A percentile compares a stretch with the other conserved stretches of the same genome.
phyloP scores from a whole-genome alignment of 1,140 invertebrate genomes.

The Drosophila truncata region DNA sequence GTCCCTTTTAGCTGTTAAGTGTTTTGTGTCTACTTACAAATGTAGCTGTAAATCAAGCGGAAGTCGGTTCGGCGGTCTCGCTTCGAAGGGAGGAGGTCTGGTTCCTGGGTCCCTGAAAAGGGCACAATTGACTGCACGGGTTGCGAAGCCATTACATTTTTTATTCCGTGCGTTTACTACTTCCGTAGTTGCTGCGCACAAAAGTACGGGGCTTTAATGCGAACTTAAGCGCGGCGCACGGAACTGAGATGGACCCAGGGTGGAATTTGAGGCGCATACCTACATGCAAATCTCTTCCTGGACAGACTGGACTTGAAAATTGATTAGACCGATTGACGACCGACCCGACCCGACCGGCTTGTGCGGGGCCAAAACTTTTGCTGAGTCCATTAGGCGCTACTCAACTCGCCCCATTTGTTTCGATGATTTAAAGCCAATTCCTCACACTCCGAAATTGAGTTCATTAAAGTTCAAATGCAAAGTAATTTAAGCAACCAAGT shows the following conservation, averaged over 20 bases:
- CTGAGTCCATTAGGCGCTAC: slow-evolving; percentile 19
- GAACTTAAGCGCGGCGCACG: background rate
- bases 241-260: background rate
- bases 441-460: background rate
- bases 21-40: slow-evolving; percentile 78
- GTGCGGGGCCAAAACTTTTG: slow-evolving; percentile 17
- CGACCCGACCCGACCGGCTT: background rate
- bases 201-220: slow-evolving; percentile 16
- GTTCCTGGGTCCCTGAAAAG: slow-evolving; percentile 18
- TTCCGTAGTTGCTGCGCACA: slow-evolving; percentile 31
- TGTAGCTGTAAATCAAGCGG: slow-evolving; percentile 71
- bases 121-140: slow-evolving; percentile 47
- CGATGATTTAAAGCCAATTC: slow-evolving; percentile 20
- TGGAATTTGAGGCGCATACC: background rate
- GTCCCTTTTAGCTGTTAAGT: slow-evolving; percentile 81
- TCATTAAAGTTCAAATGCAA: background rate
- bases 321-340: slow-evolving; percentile 27
- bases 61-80: slow-evolving; percentile 37
- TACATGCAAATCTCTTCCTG: slow-evolving; percentile 33
- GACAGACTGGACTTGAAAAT: slow-evolving; percentile 21
- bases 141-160: slow-evolving; percentile 59
- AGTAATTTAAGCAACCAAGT: background rate
- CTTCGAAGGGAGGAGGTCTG: background rate
- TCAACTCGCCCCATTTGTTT: slow-evolving; percentile 23
- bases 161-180: slow-evolving; percentile 38